These are phyloP conservation scores for Caenorhabditis sulstoni DNA, from an alignment of 2,888 invertebrate species.

Conservation along the genomic window DNA sequence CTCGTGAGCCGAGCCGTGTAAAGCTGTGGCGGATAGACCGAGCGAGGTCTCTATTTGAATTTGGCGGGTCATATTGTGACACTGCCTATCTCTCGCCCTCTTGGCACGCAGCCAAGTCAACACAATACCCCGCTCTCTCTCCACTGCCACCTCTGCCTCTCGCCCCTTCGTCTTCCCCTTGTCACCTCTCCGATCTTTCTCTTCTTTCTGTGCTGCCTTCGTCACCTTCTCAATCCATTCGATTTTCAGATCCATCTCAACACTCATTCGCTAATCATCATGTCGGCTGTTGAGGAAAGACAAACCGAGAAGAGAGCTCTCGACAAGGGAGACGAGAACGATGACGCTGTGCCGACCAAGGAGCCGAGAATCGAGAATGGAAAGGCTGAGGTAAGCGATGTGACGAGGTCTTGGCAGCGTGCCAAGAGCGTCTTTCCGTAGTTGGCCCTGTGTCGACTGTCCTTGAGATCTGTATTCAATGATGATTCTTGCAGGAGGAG, in stretches of 20 bases:
- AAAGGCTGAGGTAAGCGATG: conserved; percentile 64
- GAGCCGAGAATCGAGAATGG: conserved; percentile 69
- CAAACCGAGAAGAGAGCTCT: conserved; percentile 67
- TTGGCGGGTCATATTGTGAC: conserved; percentile 34
- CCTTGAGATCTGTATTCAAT: conserved; percentile 8
- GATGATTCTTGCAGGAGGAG: conserved; percentile 63
- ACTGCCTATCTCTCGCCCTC: conserved; percentile 23
- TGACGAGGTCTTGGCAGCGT: conserved; percentile 10
- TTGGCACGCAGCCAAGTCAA: conserved; percentile 44
- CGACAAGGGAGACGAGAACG: conserved; percentile 68
- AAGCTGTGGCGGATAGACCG: neutral
- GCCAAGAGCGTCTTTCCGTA: conserved; percentile 1
- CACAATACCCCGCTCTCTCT: conserved; percentile 10
- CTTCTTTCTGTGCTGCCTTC: neutral
- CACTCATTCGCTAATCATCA: conserved; percentile 30
- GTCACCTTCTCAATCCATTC: neutral
- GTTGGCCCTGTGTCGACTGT: conserved; percentile 16
- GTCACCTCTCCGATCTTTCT: conserved; percentile 4
- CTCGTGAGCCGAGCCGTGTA: too few relatives aligned
- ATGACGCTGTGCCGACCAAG: conserved; percentile 65
- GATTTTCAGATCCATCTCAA: conserved; percentile 31
- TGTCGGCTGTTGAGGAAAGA: conserved; percentile 71
- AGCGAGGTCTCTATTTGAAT: conserved; percentile 28
- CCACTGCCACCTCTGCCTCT: neutral
- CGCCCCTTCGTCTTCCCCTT: neutral